Evolutionary conservation across 2,113 vertebrate species (phyloP).

Genomic region (Ginglymostoma cirratum): DNA sequence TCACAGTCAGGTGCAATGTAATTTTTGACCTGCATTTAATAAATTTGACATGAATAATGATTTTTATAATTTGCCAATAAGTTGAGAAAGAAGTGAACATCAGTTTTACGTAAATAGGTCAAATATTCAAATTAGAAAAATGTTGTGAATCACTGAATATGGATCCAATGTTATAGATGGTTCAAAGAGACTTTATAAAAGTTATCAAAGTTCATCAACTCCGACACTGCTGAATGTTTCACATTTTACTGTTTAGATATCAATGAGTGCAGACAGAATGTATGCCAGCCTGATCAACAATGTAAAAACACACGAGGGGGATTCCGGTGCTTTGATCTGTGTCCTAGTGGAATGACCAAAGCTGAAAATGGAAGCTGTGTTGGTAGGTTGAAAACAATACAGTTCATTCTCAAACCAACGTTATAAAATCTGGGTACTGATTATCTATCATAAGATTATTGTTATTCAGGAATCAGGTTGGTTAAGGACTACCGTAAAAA

Average conservation of each 20-base stretch:
- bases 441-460: not conserved
- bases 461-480: not conserved
- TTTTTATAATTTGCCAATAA: not conserved
- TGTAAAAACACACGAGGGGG: slow-evolving; percentile 91
- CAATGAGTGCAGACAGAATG: slow-evolving; percentile 87
- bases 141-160: not conserved
- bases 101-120: not conserved
- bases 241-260: slow-evolving; percentile 62
- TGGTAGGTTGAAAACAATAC: slow-evolving; percentile 62
- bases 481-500: not conserved
- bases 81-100: not conserved
- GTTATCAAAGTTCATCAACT: not conserved
- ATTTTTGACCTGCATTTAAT: not conserved
- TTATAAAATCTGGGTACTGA: too few relatives aligned
- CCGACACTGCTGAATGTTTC: not conserved
- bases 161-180: not conserved
- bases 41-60: not conserved
- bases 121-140: not conserved
- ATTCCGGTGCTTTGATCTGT: slow-evolving; percentile 90
- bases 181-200: not conserved
- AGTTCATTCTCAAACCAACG: not conserved
- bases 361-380: slow-evolving; percentile 77
- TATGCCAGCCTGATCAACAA: slow-evolving; percentile 83
- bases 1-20: not conserved
- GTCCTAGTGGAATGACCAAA: slow-evolving; percentile 87